Percentiles rank a stretch among this genome's conserved stretches.
Evolutionary conservation across 1,140 invertebrate genomes (phyloP).

Genomic region (Hesperophylax magnus): DNA sequence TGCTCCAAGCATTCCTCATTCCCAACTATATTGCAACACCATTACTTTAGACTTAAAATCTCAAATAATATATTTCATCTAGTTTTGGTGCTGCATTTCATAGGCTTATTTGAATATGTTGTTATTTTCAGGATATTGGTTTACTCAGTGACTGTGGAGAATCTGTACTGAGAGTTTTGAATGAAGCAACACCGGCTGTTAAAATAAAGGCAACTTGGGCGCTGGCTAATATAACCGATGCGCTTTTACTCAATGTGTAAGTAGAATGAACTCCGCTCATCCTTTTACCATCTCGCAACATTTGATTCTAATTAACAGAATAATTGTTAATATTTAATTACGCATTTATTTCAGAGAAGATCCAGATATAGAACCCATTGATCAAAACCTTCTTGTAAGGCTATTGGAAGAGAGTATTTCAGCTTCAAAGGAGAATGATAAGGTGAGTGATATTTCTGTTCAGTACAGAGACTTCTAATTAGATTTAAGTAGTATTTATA

Average conservation of each 20-base stretch:
- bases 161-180: slow-evolving; percentile 74
- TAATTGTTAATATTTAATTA: background rate
- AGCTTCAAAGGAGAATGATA: slow-evolving; percentile 81
- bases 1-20: too few species aligned
- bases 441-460: slow-evolving; percentile 64
- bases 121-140: slow-evolving; percentile 63
- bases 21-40: too few species aligned
- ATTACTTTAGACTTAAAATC: too few species aligned
- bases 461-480: too few species aligned
- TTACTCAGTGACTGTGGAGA: slow-evolving; percentile 72
- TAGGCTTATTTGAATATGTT: background rate
- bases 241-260: slow-evolving; percentile 77
- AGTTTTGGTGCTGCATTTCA: too few species aligned
- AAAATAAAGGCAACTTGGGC: slow-evolving; percentile 87
- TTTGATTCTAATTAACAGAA: slow-evolving; percentile 54
- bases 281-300: background rate
- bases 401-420: slow-evolving; percentile 77
- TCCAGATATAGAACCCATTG: slow-evolving; percentile 75
- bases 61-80: too few species aligned
- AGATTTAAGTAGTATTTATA: too few species aligned
- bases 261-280: slow-evolving; percentile 43
- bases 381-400: slow-evolving; percentile 77
- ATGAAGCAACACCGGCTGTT: slow-evolving; percentile 77
- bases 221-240: slow-evolving; percentile 86
- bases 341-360: slow-evolving; percentile 66